Base-by-base conservation (phyloP, 2,797 vertebrate species). In the Moxostoma hubbsi region DNA sequence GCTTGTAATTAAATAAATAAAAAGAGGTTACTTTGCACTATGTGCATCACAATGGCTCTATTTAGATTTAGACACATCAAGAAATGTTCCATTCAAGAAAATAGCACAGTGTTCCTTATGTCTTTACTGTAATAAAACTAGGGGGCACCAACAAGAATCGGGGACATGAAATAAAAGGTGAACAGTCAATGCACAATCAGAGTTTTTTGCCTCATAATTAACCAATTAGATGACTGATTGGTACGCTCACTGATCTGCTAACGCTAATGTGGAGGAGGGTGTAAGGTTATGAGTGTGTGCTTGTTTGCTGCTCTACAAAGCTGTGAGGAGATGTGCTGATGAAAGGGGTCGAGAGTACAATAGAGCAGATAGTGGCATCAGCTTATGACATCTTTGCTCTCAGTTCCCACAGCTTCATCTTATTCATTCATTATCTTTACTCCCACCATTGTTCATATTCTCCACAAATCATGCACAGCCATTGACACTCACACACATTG, bases 391-490 rank as follows among this genome's bases (percentile, higher is more conserved):
- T 84, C 66, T 81, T 54, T 73, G 47, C 66, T 66, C 64, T 54
- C 45, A 6, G 66, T 72, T 70, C 65, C 49, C 62, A 67, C 57
- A 69, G 73, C 64, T 73, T 80, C 73, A 82, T 82, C 47, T 70
- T n/a, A 75, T 65, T 82, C 62, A 64, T 79, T 82, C 71, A 79
- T 82, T 79, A 82, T 82, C 69, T 75, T 65, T 53, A 72, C 58
- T 80, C 45, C 10, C 10, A 73, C 50, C 12, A 13, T 79, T 73
- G 70, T 83, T 75, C 80, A 85, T 79, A 81, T 86, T 86, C 69
- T 79, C 69, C 50, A 65, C 65, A 83, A 86, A 88, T 88, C 83
- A 85, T 59, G 49, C 59, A 51, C 53, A 61, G 50, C 77, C 61
- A 81, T 80, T 73, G 64, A 74, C 49, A 24, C 73, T 80, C 80